Evolutionary conservation across 2,797 vertebrate genomes (phyloP).

Genomic region (Chlorospingus semifuscus): DNA sequence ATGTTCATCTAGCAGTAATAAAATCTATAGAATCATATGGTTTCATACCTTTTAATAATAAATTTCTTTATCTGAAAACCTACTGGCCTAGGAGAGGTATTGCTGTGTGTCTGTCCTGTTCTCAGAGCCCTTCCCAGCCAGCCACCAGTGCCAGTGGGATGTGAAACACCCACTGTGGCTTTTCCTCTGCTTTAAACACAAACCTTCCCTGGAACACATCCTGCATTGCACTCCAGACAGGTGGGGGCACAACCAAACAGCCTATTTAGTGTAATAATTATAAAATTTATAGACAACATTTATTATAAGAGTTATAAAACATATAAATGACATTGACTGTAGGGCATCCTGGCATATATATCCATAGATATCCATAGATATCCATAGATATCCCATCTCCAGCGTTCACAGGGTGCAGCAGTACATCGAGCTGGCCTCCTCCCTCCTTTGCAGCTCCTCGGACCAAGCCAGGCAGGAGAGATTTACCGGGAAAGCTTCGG

Average conservation of each 20-base stretch:
- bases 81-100: background rate
- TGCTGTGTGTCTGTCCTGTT: background rate
- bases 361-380: too few relatives aligned
- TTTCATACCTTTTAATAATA: background rate
- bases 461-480: fast-evolving
- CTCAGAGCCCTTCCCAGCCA: fast-evolving
- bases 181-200: background rate
- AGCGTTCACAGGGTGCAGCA: background rate
- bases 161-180: background rate
- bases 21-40: background rate
- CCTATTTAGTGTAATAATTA: background rate
- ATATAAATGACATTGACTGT: fast-evolving
- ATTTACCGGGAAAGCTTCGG: background rate
- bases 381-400: background rate
- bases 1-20: background rate
- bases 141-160: background rate
- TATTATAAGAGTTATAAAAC: background rate
- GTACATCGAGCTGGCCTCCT: background rate
- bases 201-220: background rate
- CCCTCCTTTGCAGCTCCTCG: background rate
- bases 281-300: background rate
- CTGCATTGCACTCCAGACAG: background rate
- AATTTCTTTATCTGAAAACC: background rate
- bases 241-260: background rate
- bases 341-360: background rate